Base-by-base conservation (phyloP, 2,113 vertebrate species). In the Burhinus bistriatus region DNA sequence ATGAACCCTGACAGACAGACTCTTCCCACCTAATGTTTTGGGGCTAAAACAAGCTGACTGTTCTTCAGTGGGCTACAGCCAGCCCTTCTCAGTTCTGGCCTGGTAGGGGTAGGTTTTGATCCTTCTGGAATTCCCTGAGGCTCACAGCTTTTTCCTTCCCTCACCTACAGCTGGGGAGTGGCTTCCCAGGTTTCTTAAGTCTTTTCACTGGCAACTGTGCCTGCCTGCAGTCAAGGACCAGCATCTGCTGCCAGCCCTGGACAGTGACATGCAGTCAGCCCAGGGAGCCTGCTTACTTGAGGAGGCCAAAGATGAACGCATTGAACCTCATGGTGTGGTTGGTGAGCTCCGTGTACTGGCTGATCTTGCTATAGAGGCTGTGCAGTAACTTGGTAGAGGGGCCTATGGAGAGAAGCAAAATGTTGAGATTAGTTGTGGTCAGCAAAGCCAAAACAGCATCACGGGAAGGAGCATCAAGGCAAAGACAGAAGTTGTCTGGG, bases 281-380 rank as follows among this genome's bases (percentile, higher is more conserved):
- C 36, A 36, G 1, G 34, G 26, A 54, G 19, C 18, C 2, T 32
- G 96, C 99, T 99, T 95, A 99, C 99, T 99, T 99, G 94, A 99
- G 99, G 57, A 99, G 98, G 73, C 99, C 99, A 1, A 99, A 99
- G 98, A 99, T 98, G 98, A 99, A 99, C 9, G 99, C 99, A 0
- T 99, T 99, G 96, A 99, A 99, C 90, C 99, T 98, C 99, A 99
- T 99, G 91, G 96, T 98, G 96, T 99, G 98, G 90, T 98, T 99
- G 71, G 98, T 99, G 94, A 99, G 98, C 97, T 99, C 99, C 0
- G 98, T 98, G 96, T 98, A 99, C 91, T 99, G 99, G 98, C 98
- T 99, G 97, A 99, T 98, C 88, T 99, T 99, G 57, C 98, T 98
- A 95, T 98, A 99, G 62, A 99, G 97, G 93, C 98, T 98, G 81